Evolutionary conservation across 2,888 invertebrate species (phyloP).

Genomic region (Netelia inedita): DNA sequence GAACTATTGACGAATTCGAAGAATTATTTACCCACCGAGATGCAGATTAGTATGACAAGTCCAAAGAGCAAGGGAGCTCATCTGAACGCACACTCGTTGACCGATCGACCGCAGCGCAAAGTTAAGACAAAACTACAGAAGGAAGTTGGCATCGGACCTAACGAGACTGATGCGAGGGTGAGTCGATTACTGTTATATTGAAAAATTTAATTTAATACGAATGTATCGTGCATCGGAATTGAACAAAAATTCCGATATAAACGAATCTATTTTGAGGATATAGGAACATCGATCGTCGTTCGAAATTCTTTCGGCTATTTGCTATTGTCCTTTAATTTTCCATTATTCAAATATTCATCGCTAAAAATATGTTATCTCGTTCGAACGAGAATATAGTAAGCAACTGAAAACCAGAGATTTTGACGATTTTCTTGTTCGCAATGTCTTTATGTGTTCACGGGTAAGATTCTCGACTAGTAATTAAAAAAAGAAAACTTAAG

Average conservation of each 20-base stretch:
- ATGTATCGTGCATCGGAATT: background rate
- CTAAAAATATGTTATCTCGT: background rate
- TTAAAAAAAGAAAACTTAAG: constrained; percentile 54
- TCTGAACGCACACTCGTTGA: constrained; percentile 83
- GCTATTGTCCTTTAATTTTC: too few relatives aligned
- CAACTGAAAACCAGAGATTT: background rate
- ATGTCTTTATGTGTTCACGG: background rate
- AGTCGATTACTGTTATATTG: constrained; percentile 69
- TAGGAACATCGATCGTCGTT: background rate
- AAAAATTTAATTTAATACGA: constrained; percentile 6
- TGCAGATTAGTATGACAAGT: constrained; percentile 88
- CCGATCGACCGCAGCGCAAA: constrained; percentile 83
- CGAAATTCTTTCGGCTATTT: too few relatives aligned
- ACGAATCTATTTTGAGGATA: background rate
- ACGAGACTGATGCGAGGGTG: constrained; percentile 88
- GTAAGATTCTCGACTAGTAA: constrained; percentile 9
- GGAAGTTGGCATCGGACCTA: constrained; percentile 86
- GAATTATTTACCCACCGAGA: constrained; percentile 93
- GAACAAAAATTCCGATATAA: background rate
- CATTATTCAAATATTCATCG: too few relatives aligned
- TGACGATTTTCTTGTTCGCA: constrained; percentile 18
- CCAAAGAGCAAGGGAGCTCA: constrained; percentile 81
- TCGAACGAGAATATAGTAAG: background rate
- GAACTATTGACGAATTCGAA: constrained; percentile 91
- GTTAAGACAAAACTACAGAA: constrained; percentile 85